phyloP scores from a whole-genome alignment of 2,888 invertebrate species.

The Ochropleura leucogaster region DNA sequence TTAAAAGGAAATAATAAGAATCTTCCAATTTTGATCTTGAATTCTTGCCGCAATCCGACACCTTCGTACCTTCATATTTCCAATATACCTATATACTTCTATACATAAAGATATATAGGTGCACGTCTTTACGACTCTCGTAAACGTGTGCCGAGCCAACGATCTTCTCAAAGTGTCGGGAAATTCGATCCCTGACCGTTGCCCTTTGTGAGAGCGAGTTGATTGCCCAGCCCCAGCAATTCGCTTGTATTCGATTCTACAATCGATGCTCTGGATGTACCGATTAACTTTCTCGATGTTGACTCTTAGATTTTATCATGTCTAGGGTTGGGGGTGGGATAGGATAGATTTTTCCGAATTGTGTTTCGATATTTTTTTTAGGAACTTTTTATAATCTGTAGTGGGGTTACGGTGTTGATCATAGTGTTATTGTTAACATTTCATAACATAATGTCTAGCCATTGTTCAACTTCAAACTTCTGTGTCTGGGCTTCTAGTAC shows the following conservation, averaged over 20 bases:
- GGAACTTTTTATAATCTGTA: background rate
- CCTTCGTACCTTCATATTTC: constrained; percentile 51
- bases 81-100: constrained; percentile 42
- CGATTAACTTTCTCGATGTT: constrained; percentile 61
- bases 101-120: constrained; percentile 63
- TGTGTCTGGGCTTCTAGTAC: constrained; percentile 14
- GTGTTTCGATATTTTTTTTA: background rate
- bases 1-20: constrained; percentile 22
- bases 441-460: constrained; percentile 14
- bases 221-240: constrained; percentile 63
- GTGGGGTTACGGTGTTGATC: constrained; percentile 20
- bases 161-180: constrained; percentile 78
- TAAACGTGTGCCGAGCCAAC: constrained; percentile 76
- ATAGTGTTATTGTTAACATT: constrained; percentile 39
- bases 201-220: constrained; percentile 70
- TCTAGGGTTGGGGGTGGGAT: constrained; percentile 23
- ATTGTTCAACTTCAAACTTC: constrained; percentile 31
- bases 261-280: constrained; percentile 60
- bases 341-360: background rate
- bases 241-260: constrained; percentile 62
- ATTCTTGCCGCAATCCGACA: constrained; percentile 32
- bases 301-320: constrained; percentile 61
- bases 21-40: constrained; percentile 23
- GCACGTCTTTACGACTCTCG: constrained; percentile 80
- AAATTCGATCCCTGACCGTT: constrained; percentile 79